A percentile compares a stretch with the other conserved stretches of the same genome.
phyloP scores from a whole-genome alignment of 2,888 invertebrate genomes.

The Apamea crenata region DNA sequence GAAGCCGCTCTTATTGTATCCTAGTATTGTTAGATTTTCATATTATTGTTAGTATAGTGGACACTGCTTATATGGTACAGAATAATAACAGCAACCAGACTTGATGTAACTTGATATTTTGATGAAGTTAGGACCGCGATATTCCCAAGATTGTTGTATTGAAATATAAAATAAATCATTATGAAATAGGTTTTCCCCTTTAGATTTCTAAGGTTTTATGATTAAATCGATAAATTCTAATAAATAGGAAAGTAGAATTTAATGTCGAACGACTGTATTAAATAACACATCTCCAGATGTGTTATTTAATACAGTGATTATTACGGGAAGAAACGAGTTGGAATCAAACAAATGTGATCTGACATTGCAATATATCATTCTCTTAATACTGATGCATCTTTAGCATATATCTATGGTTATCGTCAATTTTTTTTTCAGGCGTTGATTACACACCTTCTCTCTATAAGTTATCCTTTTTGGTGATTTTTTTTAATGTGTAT shows the following conservation, averaged over 20 bases:
- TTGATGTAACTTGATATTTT: constrained; percentile 38
- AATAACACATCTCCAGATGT: constrained; percentile 1
- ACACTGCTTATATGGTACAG: neutral
- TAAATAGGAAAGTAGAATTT: neutral
- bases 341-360: neutral
- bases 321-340: neutral
- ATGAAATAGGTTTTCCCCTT: neutral
- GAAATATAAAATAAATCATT: constrained; percentile 16
- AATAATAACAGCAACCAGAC: neutral
- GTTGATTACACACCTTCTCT: neutral
- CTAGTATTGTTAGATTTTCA: constrained; percentile 30
- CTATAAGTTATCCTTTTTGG: no score
- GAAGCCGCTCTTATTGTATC: constrained; percentile 28
- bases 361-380: neutral
- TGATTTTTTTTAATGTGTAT: no score
- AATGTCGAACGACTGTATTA: neutral
- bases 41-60: constrained; percentile 21
- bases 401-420: neutral
- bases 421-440: neutral
- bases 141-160: neutral
- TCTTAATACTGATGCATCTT: neutral
- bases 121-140: neutral
- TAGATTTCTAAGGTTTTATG: neutral
- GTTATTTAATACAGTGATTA: no score
- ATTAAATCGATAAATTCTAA: constrained; percentile 2